Conservation (phyloP, 2,888 invertebrate species). For the Esperia sulphurella region DNA sequence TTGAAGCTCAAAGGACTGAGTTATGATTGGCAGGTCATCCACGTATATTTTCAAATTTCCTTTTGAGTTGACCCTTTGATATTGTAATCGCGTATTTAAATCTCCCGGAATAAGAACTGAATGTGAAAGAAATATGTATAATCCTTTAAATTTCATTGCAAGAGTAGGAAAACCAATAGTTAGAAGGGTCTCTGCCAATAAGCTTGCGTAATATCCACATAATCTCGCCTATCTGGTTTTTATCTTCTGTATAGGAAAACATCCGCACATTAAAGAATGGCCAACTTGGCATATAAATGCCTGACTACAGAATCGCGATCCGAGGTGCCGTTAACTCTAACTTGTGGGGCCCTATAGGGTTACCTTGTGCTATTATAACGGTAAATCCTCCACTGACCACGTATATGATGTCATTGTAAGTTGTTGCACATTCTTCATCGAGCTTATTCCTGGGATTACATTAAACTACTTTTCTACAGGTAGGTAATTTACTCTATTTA, state of each 20-base stretch:
- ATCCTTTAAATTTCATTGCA: neutral
- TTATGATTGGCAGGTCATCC: slow-evolving; percentile 36
- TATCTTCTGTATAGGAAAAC: neutral
- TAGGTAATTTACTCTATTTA: too few species aligned
- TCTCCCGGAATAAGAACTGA: neutral
- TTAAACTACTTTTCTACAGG: too few species aligned
- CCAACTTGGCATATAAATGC: neutral
- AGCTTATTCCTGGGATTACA: too few species aligned
- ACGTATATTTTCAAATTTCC: neutral
- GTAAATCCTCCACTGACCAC: neutral
- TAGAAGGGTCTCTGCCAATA: neutral
- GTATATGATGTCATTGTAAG: neutral
- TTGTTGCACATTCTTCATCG: too few species aligned
- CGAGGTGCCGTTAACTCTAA: slow-evolving; percentile 10
- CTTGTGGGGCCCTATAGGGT: slow-evolving; percentile 8
- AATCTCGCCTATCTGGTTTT: neutral
- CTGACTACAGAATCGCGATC: neutral
- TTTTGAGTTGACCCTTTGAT: neutral
- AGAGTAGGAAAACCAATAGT: neutral
- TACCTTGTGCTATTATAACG: slow-evolving; percentile 1
- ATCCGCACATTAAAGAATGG: neutral
- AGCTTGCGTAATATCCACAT: neutral
- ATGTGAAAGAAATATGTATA: too few species aligned
- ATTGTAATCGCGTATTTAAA: neutral
- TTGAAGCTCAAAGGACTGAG: slow-evolving; percentile 20